These are phyloP conservation scores for Periphyllus acericola DNA, from an alignment of 2,888 invertebrate genomes.

Conservation along the genomic window DNA sequence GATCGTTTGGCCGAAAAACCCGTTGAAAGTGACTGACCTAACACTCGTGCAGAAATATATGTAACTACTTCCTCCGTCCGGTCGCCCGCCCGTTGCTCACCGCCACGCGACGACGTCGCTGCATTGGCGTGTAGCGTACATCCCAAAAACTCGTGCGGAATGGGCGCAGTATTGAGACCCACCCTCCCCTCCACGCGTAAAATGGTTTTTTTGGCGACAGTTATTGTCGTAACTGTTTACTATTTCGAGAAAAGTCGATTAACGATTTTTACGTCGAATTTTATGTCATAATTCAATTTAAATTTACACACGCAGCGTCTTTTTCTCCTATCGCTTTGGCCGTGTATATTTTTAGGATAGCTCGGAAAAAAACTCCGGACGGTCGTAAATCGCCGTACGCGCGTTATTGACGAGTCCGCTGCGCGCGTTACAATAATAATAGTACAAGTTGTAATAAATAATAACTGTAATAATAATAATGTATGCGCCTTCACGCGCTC, in stretches of 20 bases:
- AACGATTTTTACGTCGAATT: background rate
- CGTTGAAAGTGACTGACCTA: constrained; percentile 16
- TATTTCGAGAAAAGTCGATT: background rate
- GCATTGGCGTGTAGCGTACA: background rate
- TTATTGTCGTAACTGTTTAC: background rate
- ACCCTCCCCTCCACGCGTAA: no score
- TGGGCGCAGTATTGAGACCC: no score
- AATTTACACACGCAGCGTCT: background rate
- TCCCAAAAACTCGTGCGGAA: no score
- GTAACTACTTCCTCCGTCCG: background rate
- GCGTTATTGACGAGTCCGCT: background rate
- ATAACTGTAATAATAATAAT: background rate
- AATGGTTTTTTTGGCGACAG: no score
- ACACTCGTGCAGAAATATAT: background rate
- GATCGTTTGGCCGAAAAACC: background rate
- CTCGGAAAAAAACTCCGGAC: background rate
- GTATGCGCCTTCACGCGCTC: background rate
- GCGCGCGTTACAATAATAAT: background rate
- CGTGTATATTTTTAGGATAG: constrained; percentile 11
- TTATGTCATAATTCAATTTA: background rate
- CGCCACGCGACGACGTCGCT: background rate
- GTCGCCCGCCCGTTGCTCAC: background rate
- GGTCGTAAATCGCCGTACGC: background rate
- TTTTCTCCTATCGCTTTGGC: background rate
- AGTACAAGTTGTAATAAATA: background rate